phyloP scores from a whole-genome alignment of 2,113 vertebrate species.

The Hoplias malabaricus region DNA sequence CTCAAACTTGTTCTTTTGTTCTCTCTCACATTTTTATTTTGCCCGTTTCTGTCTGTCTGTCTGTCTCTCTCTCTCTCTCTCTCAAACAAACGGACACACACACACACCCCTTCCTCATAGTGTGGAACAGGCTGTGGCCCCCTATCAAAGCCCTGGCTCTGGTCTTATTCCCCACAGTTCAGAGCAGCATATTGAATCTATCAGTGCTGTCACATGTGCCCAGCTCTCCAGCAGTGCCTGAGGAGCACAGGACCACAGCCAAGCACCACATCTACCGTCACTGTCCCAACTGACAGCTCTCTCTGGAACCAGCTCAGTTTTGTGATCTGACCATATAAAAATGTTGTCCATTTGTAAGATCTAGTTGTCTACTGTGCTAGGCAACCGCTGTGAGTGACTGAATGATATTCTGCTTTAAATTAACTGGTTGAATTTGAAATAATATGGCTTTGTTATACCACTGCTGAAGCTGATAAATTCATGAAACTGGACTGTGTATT shows the following conservation, averaged over 20 bases:
- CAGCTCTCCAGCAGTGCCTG: constrained; percentile 29
- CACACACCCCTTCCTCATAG: constrained; percentile 9
- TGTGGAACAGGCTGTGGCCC: constrained; percentile 22
- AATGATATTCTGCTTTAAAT: background rate
- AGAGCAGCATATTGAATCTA: constrained; percentile 76
- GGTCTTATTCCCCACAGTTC: constrained; percentile 12
- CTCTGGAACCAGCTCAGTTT: background rate
- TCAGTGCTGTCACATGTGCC: constrained; percentile 63
- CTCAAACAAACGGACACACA: too few species aligned
- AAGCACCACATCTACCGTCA: background rate
- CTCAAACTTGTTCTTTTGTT: background rate
- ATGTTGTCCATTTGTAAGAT: too few species aligned
- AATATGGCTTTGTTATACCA: background rate
- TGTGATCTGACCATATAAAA: background rate
- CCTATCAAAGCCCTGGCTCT: constrained; percentile 27
- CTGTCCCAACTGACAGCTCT: background rate
- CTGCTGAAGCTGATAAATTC: background rate
- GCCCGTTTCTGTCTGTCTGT: background rate
- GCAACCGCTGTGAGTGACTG: too few species aligned
- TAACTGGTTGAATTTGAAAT: background rate
- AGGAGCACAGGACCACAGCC: constrained; percentile 4
- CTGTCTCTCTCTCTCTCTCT: background rate
- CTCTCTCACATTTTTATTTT: background rate
- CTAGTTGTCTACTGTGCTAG: too few species aligned
- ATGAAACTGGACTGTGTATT: too few species aligned